Conservation (phyloP, 2,797 vertebrate species). For the Xenentodon cancila region DNA sequence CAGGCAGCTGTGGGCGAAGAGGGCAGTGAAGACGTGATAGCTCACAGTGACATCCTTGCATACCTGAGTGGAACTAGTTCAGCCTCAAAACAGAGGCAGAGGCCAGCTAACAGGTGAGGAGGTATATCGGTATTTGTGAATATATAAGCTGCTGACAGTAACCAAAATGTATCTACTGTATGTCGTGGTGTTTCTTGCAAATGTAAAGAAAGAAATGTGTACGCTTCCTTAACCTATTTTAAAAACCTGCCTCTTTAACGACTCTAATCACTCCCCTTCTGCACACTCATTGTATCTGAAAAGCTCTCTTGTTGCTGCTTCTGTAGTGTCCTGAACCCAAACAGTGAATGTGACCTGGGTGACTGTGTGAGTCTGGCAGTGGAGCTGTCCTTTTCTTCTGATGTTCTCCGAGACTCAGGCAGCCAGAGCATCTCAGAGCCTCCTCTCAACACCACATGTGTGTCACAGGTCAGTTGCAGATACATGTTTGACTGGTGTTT, state of each 20-base stretch:
- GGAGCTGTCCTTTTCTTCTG: conserved; percentile 51
- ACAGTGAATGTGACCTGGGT: conserved; percentile 49
- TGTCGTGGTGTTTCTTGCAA: too few relatives aligned
- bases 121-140: background rate
- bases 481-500: background rate
- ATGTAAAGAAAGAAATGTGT: too few relatives aligned
- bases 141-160: background rate
- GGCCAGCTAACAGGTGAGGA: conserved; percentile 56
- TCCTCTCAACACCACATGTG: conserved; percentile 41
- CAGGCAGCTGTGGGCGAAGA: conserved; percentile 37
- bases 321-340: conserved; percentile 33
- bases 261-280: background rate
- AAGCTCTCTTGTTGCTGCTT: conserved; percentile 18
- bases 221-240: background rate
- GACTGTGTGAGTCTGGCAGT: conserved; percentile 53
- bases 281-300: background rate
- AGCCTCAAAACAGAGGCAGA: conserved; percentile 22
- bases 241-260: background rate
- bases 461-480: conserved; percentile 60
- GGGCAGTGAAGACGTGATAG: conserved; percentile 37
- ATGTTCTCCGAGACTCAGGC: conserved; percentile 35
- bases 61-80: conserved; percentile 23
- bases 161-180: too few relatives aligned
- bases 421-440: conserved; percentile 35
- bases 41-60: conserved; percentile 41